Evolutionary conservation across 2,888 invertebrate genomes (phyloP).

Genomic region (Eupithecia subumbrata): DNA sequence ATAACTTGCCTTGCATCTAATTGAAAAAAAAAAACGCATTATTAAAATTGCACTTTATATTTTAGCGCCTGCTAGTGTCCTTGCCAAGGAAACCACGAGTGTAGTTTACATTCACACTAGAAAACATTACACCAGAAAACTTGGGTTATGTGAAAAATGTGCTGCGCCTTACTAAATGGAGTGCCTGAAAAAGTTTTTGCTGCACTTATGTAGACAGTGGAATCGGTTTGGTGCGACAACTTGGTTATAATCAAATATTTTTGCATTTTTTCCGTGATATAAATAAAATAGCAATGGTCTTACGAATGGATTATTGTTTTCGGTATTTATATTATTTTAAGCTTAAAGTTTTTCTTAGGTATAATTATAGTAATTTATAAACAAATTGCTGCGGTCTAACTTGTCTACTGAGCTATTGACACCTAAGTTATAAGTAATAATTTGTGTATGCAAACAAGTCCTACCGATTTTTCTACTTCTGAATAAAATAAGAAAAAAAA

Average conservation of each 20-base stretch:
- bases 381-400: no score
- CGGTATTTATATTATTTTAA: background rate
- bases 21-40: background rate
- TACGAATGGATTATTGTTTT: background rate
- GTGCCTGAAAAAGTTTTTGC: background rate
- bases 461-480: background rate
- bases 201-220: background rate
- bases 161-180: background rate
- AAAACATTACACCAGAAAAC: background rate
- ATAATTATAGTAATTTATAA: no score
- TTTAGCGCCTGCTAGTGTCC: background rate
- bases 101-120: conserved; percentile 14
- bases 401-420: background rate
- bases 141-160: background rate
- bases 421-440: background rate
- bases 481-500: background rate
- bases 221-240: background rate
- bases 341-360: no score
- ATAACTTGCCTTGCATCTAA: background rate
- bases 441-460: background rate
- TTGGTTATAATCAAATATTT: background rate
- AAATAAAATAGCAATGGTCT: background rate
- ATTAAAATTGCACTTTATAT: background rate
- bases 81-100: conserved; percentile 10
- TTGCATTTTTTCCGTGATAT: background rate